phyloP scores from a whole-genome alignment of 2,113 vertebrate genomes.

The Polyodon spathula region DNA sequence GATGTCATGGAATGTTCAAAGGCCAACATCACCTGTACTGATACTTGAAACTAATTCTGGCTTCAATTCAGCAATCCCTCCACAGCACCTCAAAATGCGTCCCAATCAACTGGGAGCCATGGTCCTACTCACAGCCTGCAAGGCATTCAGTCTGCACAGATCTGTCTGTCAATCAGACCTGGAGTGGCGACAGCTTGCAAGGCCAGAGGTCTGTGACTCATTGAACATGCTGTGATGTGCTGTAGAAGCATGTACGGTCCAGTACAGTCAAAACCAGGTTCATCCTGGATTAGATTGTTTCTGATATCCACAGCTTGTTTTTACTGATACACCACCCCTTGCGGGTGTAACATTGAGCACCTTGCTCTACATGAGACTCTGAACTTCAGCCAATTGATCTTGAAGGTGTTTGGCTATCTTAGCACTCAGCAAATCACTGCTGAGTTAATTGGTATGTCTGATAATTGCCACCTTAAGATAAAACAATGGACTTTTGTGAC shows the following conservation, averaged over 20 bases:
- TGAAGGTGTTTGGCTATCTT: too few relatives aligned
- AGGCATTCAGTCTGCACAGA: too few relatives aligned
- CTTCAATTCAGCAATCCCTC: constrained; percentile 8
- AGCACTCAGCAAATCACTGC: constrained; percentile 1
- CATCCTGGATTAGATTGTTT: too few relatives aligned
- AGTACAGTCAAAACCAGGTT: too few relatives aligned
- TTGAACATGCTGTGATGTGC: too few relatives aligned
- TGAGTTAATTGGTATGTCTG: constrained; percentile 16
- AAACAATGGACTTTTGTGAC: constrained; percentile 9
- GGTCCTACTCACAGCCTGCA: neutral
- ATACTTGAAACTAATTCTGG: constrained; percentile 19
- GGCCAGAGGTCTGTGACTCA: too few relatives aligned
- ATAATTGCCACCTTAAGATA: constrained; percentile 21
- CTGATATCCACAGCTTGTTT: too few relatives aligned
- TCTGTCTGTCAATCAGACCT: neutral
- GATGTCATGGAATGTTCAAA: constrained; percentile 34
- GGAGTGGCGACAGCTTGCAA: neutral
- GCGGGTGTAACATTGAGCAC: too few relatives aligned
- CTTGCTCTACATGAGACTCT: too few relatives aligned
- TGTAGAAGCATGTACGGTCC: too few relatives aligned
- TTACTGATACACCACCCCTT: too few relatives aligned
- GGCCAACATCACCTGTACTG: constrained; percentile 28
- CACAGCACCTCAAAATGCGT: constrained; percentile 11
- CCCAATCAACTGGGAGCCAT: constrained; percentile 1
- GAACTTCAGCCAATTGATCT: too few relatives aligned